phyloP scores from a whole-genome alignment of 1,140 invertebrate genomes.

The Bombus sylvicola region DNA sequence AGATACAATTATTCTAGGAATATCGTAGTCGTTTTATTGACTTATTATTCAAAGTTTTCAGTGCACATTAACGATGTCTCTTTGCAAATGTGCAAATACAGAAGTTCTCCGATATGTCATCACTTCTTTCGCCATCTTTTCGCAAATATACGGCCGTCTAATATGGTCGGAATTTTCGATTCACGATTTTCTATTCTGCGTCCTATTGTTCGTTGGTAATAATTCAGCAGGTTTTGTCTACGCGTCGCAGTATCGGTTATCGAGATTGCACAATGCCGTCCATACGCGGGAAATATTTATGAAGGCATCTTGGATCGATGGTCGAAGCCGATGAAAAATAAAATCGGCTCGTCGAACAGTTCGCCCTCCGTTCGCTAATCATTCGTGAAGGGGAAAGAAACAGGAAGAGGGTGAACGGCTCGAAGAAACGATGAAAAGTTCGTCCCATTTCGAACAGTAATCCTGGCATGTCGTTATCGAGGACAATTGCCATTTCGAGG shows the following conservation, averaged over 20 bases:
- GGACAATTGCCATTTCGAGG: background rate
- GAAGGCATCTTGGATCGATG: background rate
- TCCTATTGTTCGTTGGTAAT: constrained; percentile 9
- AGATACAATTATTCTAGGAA: background rate
- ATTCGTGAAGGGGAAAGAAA: background rate
- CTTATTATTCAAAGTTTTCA: background rate
- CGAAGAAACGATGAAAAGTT: background rate
- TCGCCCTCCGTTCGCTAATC: background rate
- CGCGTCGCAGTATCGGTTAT: background rate
- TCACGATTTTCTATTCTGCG: background rate
- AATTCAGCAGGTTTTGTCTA: constrained; percentile 10
- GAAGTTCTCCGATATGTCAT: background rate
- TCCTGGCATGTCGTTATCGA: background rate
- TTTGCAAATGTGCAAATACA: background rate
- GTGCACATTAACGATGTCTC: background rate
- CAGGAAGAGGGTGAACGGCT: background rate
- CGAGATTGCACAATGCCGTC: background rate
- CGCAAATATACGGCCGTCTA: background rate
- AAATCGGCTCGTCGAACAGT: background rate
- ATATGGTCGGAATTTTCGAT: background rate
- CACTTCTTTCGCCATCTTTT: background rate
- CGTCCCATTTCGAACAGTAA: constrained; percentile 12
- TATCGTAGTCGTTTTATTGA: background rate
- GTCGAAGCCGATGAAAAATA: background rate
- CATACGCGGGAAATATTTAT: background rate